These are phyloP conservation scores for Oxyura jamaicensis DNA, from an alignment of 2,113 vertebrate genomes.

Conservation along the genomic window DNA sequence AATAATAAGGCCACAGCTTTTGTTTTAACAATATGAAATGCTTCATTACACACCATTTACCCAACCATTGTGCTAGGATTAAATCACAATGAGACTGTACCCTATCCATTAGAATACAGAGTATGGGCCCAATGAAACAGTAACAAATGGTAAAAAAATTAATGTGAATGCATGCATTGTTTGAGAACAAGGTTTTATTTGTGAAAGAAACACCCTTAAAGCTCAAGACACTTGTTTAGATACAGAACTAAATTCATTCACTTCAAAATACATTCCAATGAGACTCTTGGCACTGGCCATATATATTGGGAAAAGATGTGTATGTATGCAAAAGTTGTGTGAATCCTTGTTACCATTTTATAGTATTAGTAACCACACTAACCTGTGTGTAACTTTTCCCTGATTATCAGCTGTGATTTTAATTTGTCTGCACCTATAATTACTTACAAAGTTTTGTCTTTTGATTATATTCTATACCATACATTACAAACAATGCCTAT, in stretches of 20 bases:
- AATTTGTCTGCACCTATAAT: no score
- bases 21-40: no score
- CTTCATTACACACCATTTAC: no score
- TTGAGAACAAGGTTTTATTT: background rate
- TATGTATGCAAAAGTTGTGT: background rate
- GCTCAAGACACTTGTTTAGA: background rate
- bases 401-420: background rate
- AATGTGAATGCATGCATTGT: background rate
- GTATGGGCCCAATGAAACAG: background rate
- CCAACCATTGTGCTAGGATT: background rate
- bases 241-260: background rate
- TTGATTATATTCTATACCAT: background rate
- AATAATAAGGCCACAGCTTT: no score
- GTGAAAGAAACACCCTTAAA: background rate
- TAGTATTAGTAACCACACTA: background rate
- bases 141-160: background rate
- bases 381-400: background rate
- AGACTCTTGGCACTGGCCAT: background rate
- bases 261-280: background rate
- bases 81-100: background rate
- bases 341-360: background rate
- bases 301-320: background rate
- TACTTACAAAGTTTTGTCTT: background rate
- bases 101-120: background rate
- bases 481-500: background rate